These are phyloP conservation scores for Chironomus tentans DNA, from an alignment of 2,888 invertebrate species.

Conservation along the genomic window DNA sequence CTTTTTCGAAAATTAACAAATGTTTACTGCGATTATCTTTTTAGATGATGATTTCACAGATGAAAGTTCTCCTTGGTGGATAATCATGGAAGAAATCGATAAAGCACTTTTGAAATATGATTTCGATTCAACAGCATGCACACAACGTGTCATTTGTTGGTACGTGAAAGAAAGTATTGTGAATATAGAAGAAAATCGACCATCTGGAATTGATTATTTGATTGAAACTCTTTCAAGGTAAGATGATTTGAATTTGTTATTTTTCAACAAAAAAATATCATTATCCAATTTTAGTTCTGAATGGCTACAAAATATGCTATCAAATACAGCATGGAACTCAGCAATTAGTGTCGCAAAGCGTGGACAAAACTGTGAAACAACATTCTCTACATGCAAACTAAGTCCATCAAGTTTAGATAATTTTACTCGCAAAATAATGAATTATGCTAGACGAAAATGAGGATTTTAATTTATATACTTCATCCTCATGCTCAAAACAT, in stretches of 20 bases:
- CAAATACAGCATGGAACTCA: constrained; percentile 47
- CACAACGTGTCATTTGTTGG: constrained; percentile 51
- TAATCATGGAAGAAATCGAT: constrained; percentile 44
- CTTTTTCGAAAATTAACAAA: not conserved
- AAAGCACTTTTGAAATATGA: constrained; percentile 47
- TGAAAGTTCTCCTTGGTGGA: constrained; percentile 26
- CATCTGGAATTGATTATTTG: constrained; percentile 43
- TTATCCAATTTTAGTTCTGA: constrained; percentile 32
- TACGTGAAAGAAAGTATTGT: constrained; percentile 41
- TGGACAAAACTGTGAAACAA: constrained; percentile 40
- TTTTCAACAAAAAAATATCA: not conserved
- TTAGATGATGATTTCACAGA: not conserved
- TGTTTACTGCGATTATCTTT: not conserved
- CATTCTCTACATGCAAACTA: constrained; percentile 43
- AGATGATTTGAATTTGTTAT: constrained; percentile 25
- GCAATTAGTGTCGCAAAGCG: constrained; percentile 45
- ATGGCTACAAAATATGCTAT: constrained; percentile 40
- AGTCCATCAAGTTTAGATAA: constrained; percentile 11
- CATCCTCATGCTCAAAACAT: not conserved
- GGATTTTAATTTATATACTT: not conserved
- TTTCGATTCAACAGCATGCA: constrained; percentile 52
- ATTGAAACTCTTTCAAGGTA: constrained; percentile 45
- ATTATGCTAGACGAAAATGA: not conserved
- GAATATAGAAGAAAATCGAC: constrained; percentile 39
- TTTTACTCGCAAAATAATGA: constrained; percentile 1